Percentiles rank a stretch among this genome's conserved stretches.
These are phyloP conservation scores for Drosophila neocordata DNA, from an alignment of 1,140 invertebrate species.

Conservation along the genomic window DNA sequence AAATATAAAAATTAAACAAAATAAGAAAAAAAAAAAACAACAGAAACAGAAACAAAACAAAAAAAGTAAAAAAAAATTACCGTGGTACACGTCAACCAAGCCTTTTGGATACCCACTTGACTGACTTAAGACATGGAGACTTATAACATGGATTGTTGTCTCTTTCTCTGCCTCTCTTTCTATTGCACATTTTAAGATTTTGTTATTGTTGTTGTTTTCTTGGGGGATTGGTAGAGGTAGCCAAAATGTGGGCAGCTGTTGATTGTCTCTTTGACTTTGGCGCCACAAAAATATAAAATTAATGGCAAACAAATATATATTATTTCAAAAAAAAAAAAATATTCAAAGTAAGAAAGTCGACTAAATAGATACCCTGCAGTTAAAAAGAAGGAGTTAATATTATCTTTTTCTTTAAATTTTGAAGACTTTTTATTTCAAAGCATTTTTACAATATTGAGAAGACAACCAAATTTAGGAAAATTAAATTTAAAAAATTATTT, in stretches of 20 bases:
- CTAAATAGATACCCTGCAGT: slow-evolving; percentile 9
- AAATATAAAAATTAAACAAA: slow-evolving; percentile 28
- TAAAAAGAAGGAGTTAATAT: too few relatives aligned
- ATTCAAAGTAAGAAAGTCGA: slow-evolving; percentile 26
- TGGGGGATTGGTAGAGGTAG: slow-evolving; percentile 27
- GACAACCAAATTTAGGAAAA: too few relatives aligned
- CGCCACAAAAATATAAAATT: slow-evolving; percentile 68
- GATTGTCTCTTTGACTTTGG: slow-evolving; percentile 80
- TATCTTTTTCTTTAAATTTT: too few relatives aligned
- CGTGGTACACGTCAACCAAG: slow-evolving; percentile 39
- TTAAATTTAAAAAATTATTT: too few relatives aligned
- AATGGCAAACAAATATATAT: slow-evolving; percentile 60
- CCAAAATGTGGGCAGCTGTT: slow-evolving; percentile 73
- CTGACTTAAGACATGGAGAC: slow-evolving; percentile 19
- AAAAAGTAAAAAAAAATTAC: slow-evolving; percentile 27
- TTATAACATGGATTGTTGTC: neutral
- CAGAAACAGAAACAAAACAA: too few relatives aligned
- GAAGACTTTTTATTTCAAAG: too few relatives aligned
- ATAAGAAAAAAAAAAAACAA: slow-evolving; percentile 26
- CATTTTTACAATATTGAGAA: too few relatives aligned
- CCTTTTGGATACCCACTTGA: slow-evolving; percentile 29
- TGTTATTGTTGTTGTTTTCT: slow-evolving; percentile 4
- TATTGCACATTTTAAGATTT: slow-evolving; percentile 2
- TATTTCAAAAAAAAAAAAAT: neutral
- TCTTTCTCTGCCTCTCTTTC: slow-evolving; percentile 6